Conservation (phyloP, 2,797 vertebrate genomes). For the Schizopygopsis pylzovi region DNA sequence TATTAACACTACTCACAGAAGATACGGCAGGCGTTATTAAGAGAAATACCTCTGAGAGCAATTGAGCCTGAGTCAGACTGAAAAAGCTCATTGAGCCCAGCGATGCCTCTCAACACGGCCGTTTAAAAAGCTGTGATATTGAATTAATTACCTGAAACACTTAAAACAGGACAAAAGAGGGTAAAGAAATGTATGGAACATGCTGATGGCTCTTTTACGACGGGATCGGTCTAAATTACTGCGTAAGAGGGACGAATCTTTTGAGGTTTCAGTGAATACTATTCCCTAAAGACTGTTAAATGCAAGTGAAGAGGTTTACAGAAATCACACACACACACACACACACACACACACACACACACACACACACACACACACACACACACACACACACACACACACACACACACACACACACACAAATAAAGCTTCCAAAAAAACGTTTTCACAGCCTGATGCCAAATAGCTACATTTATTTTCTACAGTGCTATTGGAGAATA, state of each 20-base stretch:
- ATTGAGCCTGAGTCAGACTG: not conserved
- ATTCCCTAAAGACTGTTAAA: conserved; percentile 22
- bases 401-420: not conserved
- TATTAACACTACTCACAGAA: conserved; percentile 22
- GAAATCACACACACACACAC: conserved; percentile 4
- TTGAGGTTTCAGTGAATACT: conserved; percentile 31
- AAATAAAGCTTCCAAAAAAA: not conserved
- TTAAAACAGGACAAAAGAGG: conserved; percentile 29
- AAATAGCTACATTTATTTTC: not conserved
- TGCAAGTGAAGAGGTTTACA: conserved; percentile 9
- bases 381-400: not conserved
- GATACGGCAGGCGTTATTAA: not conserved
- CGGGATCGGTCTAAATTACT: conserved; percentile 41
- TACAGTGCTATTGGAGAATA: not conserved
- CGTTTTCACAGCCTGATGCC: not conserved
- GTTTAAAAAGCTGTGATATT: conserved; percentile 39
- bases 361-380: not conserved
- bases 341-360: not conserved
- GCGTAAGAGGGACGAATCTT: conserved; percentile 22
- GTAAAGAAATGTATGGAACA: conserved; percentile 22
- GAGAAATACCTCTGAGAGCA: conserved; percentile 25
- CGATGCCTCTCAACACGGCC: not conserved
- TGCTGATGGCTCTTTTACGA: conserved; percentile 51
- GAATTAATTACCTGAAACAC: conserved; percentile 48
- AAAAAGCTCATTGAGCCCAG: conserved; percentile 14